Evolutionary conservation across 2,797 vertebrate species (phyloP), one percentile per base, ranked within the genome.

Genomic region (Danio jaintianensis): DNA sequence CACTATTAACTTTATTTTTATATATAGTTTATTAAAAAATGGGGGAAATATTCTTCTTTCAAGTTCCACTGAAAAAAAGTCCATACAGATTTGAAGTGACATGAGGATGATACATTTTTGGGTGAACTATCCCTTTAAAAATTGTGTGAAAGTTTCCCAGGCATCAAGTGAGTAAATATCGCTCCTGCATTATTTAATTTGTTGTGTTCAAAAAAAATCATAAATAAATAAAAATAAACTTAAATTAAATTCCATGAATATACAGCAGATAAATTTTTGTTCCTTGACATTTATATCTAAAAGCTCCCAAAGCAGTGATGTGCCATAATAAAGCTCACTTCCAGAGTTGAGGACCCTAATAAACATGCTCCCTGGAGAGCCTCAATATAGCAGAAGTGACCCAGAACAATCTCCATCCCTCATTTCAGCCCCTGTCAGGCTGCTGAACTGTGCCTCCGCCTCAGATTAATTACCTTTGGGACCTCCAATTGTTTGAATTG

Each of bases 371-470:
- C 64, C 66, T 18, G 1, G 52, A 77, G 52, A 58, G 62, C 20
- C 62, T 55, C 3, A 11, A 67, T 47, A 58, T 47, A 78, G 82
- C 78, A 77, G 50, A 61, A 29, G 12, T 56, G 48, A 53, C 74
- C 72, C 48, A 73, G 29, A 66, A 78, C 53, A 40, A 58, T 48
- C 43, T 56, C 53, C 38, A 61, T 20, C 45, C 22, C 53, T 48
- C 48, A 48, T 42, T 55, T 70, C 53, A 72, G 48, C 22, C 47
- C 15, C 18, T 52, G 9, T 11, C 13, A 29, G 53, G 53, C 48
- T 72, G 74, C 22, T 83, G 47, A 75, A 62, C 42, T 29, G 50
- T 78, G 66, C 76, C 71, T 79, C 71, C 59, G 61, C 15, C 13
- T 48, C 29, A 59, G 79, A 43, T 13, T 0, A 56, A n/a, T 67